A percentile compares a stretch with the other conserved stretches of the same genome.
These are phyloP conservation scores for Tribolium freemani DNA, from an alignment of 2,888 invertebrate genomes.

Conservation along the genomic window DNA sequence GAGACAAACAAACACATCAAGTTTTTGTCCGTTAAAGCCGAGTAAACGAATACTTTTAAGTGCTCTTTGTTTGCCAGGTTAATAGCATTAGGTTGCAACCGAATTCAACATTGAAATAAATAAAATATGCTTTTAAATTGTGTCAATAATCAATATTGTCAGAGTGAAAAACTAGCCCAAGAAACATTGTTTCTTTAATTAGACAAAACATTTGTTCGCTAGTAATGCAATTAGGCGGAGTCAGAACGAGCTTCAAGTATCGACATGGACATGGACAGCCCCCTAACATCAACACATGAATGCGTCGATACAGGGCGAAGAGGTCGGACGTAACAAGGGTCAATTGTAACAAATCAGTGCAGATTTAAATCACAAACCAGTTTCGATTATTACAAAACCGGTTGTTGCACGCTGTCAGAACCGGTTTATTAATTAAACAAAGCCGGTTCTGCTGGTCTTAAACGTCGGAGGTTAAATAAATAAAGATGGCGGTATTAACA, in stretches of 20 bases:
- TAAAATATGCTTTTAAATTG: slow-evolving; percentile 6
- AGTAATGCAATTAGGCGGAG: slow-evolving; percentile 33
- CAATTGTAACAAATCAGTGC: slow-evolving; percentile 31
- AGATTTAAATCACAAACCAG: slow-evolving; percentile 10
- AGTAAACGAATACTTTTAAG: slow-evolving; percentile 30
- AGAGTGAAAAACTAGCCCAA: neutral
- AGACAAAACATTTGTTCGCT: slow-evolving; percentile 27
- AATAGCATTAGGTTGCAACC: slow-evolving; percentile 22
- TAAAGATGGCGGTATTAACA: slow-evolving; percentile 31
- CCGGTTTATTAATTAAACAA: slow-evolving; percentile 22
- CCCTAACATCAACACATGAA: slow-evolving; percentile 24
- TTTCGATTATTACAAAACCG: slow-evolving; percentile 17
- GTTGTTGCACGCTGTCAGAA: slow-evolving; percentile 10
- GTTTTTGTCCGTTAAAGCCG: slow-evolving; percentile 5
- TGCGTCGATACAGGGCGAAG: neutral
- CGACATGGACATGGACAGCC: slow-evolving; percentile 11
- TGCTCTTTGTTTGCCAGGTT: slow-evolving; percentile 29
- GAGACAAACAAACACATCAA: slow-evolving; percentile 15
- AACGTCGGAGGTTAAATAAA: slow-evolving; percentile 19
- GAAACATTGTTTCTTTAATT: slow-evolving; percentile 28
- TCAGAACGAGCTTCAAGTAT: slow-evolving; percentile 17
- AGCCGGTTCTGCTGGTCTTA: slow-evolving; percentile 1
- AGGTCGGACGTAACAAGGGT: slow-evolving; percentile 13
- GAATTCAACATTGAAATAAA: slow-evolving; percentile 11
- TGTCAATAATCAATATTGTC: slow-evolving; percentile 20